A percentile compares a stretch with the other conserved stretches of the same genome.
Conservation (phyloP, 2,888 invertebrate species). For the Petrophora chlorosata region DNA sequence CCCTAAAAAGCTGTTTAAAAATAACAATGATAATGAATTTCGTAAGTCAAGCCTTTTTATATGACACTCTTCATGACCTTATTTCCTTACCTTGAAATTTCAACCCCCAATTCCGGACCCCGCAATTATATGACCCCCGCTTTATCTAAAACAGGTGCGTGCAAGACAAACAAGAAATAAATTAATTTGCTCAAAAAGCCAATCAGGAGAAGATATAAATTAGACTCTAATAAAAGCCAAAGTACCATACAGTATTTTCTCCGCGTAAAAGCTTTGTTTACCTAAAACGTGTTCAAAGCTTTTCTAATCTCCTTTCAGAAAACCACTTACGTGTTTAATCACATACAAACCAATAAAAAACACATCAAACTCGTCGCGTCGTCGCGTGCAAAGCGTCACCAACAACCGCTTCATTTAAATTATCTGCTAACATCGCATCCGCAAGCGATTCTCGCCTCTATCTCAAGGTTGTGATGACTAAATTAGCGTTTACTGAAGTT, state of each 20-base stretch:
- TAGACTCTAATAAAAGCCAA: not conserved
- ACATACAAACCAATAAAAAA: conserved; percentile 25
- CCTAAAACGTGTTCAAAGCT: not conserved
- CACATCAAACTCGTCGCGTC: conserved; percentile 30
- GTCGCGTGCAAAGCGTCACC: conserved; percentile 23
- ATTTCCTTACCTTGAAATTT: no score
- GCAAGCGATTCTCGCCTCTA: conserved; percentile 27
- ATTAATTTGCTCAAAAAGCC: no score
- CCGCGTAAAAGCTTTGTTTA: not conserved
- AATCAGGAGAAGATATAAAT: no score
- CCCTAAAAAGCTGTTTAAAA: no score
- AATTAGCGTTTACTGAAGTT: conserved; percentile 22
- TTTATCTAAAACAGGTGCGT: no score
- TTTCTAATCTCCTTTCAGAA: conserved; percentile 4
- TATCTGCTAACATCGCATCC: conserved; percentile 28
- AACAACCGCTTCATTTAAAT: conserved; percentile 39
- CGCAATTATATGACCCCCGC: no score
- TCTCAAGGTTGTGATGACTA: conserved; percentile 18
- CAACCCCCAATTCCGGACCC: no score
- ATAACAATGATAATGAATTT: no score
- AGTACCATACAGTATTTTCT: not conserved
- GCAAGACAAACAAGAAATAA: no score
- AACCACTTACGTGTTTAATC: conserved; percentile 16
- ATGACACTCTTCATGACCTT: no score
- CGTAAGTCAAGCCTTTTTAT: no score